Evolutionary conservation across 2,888 invertebrate species (phyloP).

Genomic region (Eristalinus sepulchralis): DNA sequence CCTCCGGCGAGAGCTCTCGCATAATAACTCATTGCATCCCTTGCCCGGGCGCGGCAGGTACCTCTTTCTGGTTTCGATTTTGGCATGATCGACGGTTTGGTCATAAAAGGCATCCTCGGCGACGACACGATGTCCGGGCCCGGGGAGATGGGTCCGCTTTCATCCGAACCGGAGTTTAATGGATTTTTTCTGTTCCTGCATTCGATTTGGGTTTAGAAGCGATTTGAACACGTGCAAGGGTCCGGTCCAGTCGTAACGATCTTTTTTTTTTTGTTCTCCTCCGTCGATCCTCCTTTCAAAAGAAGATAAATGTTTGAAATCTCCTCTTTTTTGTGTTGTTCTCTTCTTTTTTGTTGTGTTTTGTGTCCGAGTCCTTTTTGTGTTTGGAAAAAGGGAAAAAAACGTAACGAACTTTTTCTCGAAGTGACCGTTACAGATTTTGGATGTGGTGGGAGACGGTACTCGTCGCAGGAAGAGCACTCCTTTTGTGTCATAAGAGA

Average conservation of each 20-base stretch:
- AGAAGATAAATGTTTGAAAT: slow-evolving; percentile 48
- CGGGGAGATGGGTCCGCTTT: slow-evolving; percentile 53
- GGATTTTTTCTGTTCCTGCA: slow-evolving; percentile 63
- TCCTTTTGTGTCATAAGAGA: not conserved
- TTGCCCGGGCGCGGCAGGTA: slow-evolving; percentile 29
- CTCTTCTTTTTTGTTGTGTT: slow-evolving; percentile 32
- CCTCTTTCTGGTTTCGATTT: slow-evolving; percentile 23
- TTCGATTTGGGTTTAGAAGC: slow-evolving; percentile 59
- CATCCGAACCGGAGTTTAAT: slow-evolving; percentile 60
- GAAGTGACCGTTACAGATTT: slow-evolving; percentile 57
- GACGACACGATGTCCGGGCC: slow-evolving; percentile 4
- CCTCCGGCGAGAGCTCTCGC: slow-evolving; percentile 65
- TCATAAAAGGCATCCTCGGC: not conserved
- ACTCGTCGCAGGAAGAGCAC: not conserved
- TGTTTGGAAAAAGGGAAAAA: slow-evolving; percentile 36
- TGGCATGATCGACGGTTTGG: slow-evolving; percentile 53
- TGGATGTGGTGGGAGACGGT: not conserved
- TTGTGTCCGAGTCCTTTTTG: slow-evolving; percentile 59
- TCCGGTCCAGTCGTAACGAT: slow-evolving; percentile 16
- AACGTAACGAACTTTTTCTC: slow-evolving; percentile 58
- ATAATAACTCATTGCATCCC: slow-evolving; percentile 62
- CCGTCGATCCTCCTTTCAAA: slow-evolving; percentile 25
- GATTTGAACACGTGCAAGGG: slow-evolving; percentile 72
- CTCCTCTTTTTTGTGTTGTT: slow-evolving; percentile 3
- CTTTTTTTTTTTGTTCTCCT: slow-evolving; percentile 27